Evolutionary conservation across 1,140 invertebrate species (phyloP).

Genomic region (Zaprionus gabonicus): DNA sequence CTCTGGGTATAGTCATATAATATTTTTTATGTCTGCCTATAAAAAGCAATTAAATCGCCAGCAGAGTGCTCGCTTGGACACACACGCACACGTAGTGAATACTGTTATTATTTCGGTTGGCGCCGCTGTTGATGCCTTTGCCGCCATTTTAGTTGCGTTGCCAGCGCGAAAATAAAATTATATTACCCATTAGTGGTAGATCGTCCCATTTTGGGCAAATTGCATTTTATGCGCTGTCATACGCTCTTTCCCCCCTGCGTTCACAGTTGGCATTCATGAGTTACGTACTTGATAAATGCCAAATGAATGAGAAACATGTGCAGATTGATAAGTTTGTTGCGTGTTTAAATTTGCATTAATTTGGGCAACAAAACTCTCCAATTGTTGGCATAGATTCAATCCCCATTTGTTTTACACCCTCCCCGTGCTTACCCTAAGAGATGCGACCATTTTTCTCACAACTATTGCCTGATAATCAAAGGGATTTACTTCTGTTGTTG

Average conservation of each 20-base stretch:
- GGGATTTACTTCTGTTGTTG: constrained; percentile 35
- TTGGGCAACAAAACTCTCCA: background rate
- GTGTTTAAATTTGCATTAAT: constrained; percentile 3
- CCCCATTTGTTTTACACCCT: no score
- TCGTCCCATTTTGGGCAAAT: constrained; percentile 62
- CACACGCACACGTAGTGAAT: constrained; percentile 21
- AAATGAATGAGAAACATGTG: background rate
- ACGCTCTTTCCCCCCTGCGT: background rate
- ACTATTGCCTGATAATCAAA: constrained; percentile 54
- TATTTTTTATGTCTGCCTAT: constrained; percentile 60
- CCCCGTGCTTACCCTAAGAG: background rate
- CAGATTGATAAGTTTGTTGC: background rate
- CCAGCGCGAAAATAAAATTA: constrained; percentile 70
- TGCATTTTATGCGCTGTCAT: constrained; percentile 58
- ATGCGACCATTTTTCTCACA: constrained; percentile 31
- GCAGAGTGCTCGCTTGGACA: constrained; percentile 52
- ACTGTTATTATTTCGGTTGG: constrained; percentile 59
- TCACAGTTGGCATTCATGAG: constrained; percentile 48
- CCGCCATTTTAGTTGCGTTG: constrained; percentile 56
- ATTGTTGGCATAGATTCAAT: background rate
- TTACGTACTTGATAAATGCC: constrained; percentile 1
- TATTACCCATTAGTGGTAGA: constrained; percentile 76
- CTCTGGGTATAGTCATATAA: constrained; percentile 27
- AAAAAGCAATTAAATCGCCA: constrained; percentile 72
- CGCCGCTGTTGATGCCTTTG: constrained; percentile 12